Percentiles rank a stretch among this genome's conserved stretches.
Evolutionary conservation across 2,797 vertebrate genomes (phyloP).

Genomic region (Botia almorhae): DNA sequence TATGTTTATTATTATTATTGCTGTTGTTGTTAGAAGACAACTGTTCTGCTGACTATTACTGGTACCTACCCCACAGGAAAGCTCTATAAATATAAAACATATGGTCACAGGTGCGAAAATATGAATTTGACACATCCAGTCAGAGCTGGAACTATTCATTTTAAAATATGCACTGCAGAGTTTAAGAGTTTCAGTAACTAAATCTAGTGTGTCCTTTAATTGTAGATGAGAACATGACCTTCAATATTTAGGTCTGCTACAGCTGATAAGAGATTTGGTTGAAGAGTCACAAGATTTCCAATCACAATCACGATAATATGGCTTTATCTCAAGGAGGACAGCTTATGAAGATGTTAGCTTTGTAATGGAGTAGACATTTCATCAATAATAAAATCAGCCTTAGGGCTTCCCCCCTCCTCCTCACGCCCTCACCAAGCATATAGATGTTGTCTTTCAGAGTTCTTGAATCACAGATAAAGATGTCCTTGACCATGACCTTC

Average conservation of each 20-base stretch:
- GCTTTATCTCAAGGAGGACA: slow-evolving; percentile 24
- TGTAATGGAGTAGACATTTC: slow-evolving; percentile 29
- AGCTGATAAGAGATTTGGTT: slow-evolving; percentile 31
- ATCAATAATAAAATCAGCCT: slow-evolving; percentile 33
- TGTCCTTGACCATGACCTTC: slow-evolving; percentile 20
- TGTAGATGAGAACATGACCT: slow-evolving; percentile 27
- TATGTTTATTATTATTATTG: too few species aligned
- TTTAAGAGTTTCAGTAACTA: not conserved
- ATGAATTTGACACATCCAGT: not conserved
- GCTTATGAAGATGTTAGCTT: slow-evolving; percentile 10
- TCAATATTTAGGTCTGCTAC: not conserved
- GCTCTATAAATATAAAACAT: not conserved
- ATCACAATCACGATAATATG: slow-evolving; percentile 33
- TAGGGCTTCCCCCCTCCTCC: not conserved
- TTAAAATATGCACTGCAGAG: not conserved
- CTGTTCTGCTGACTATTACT: not conserved
- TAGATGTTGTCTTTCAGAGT: slow-evolving; percentile 13
- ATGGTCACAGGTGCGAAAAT: not conserved
- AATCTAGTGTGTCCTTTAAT: not conserved
- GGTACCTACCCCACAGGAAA: not conserved
- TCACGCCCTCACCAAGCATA: not conserved
- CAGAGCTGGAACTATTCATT: not conserved
- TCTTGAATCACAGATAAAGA: slow-evolving; percentile 16
- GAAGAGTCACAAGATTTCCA: slow-evolving; percentile 5
- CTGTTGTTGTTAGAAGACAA: not conserved